phyloP scores from a whole-genome alignment of 1,140 invertebrate genomes.

The Euura saliciscinereae region DNA sequence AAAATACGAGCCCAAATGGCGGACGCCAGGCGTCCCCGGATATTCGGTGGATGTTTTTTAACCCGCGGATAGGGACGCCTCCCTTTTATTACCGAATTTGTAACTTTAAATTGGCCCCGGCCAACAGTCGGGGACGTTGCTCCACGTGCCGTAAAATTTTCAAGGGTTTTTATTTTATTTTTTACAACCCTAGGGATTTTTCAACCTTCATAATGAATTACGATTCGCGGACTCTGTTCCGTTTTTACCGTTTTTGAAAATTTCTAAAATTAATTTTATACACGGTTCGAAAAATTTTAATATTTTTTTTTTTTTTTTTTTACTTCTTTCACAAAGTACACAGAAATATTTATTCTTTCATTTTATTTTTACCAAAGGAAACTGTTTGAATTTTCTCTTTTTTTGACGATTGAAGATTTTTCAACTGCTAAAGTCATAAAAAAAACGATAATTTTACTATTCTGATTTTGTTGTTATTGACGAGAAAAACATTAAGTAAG shows the following conservation, averaged over 20 bases:
- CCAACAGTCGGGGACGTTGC: slow-evolving; percentile 9
- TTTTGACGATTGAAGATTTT: too few species aligned
- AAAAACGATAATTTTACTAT: too few species aligned
- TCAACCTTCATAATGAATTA: not conserved
- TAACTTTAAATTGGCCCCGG: slow-evolving; percentile 53
- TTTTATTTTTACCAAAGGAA: too few species aligned
- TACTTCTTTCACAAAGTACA: not conserved
- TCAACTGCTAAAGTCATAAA: too few species aligned
- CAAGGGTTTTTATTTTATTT: slow-evolving; percentile 15
- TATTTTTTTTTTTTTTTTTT: not conserved
- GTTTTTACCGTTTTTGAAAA: not conserved
- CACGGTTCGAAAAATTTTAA: not conserved
- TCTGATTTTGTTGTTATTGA: too few species aligned
- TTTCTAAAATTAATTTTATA: not conserved
- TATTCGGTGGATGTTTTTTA: not conserved
- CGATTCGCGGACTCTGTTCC: not conserved
- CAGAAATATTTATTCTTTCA: too few species aligned
- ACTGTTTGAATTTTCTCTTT: too few species aligned
- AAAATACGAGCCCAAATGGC: slow-evolving; percentile 59
- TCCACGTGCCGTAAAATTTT: slow-evolving; percentile 36
- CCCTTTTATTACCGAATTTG: slow-evolving; percentile 54
- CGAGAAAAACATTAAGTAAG: too few species aligned
- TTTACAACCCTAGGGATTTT: not conserved
- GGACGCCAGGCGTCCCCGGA: not conserved
- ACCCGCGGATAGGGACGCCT: not conserved